Percentiles rank a stretch among this genome's conserved stretches.
Evolutionary conservation across 2,888 invertebrate species (phyloP).

Genomic region (Hydroisotoma schaefferi): DNA sequence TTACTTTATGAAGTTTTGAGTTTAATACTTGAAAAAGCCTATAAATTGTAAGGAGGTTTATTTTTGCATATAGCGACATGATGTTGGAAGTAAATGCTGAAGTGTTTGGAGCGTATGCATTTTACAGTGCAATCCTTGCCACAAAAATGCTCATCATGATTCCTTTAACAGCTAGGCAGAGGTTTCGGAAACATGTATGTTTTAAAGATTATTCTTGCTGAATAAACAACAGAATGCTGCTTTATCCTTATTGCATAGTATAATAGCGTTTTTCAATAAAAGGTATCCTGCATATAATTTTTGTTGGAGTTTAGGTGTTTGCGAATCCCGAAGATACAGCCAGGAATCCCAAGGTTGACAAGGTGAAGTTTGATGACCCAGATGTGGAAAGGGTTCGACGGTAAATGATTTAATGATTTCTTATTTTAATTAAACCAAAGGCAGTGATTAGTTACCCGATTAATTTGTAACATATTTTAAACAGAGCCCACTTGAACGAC

Average conservation of each 20-base stretch:
- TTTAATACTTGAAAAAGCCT: too few relatives aligned
- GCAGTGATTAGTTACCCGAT: too few relatives aligned
- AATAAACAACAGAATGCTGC: too few relatives aligned
- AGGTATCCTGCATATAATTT: not conserved
- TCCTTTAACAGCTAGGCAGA: constrained; percentile 22
- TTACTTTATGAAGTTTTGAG: too few relatives aligned
- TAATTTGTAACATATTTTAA: constrained; percentile 41
- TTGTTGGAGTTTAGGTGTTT: constrained; percentile 7
- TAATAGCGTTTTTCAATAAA: not conserved
- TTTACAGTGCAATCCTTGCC: constrained; percentile 29
- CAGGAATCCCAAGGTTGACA: constrained; percentile 1
- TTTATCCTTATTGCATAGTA: too few relatives aligned
- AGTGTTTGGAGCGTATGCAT: constrained; percentile 29
- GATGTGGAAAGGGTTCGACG: constrained; percentile 14
- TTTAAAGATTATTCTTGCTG: not conserved
- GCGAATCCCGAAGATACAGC: constrained; percentile 10
- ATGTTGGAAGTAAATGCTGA: constrained; percentile 7
- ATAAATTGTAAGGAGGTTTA: not conserved
- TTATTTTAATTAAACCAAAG: too few relatives aligned
- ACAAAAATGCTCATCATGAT: constrained; percentile 28
- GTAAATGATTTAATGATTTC: too few relatives aligned
- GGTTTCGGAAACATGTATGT: constrained; percentile 19
- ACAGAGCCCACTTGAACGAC: constrained; percentile 67
- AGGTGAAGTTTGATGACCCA: constrained; percentile 7
- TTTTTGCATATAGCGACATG: not conserved